Conservation (phyloP, 23 tunicate genomes). For the Diplosoma virens region DNA sequence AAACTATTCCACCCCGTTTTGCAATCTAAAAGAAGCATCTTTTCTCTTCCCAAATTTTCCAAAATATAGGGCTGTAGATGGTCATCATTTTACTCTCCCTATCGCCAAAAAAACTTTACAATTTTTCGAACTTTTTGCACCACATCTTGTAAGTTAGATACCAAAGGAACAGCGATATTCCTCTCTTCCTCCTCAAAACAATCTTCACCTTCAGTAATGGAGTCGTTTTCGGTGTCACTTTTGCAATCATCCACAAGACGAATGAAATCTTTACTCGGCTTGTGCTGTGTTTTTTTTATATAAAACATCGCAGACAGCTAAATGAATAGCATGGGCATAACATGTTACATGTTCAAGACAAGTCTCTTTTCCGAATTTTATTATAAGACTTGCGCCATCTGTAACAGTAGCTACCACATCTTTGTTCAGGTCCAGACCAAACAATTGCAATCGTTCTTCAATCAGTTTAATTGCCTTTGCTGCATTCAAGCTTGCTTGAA, state of each 20-base stretch:
- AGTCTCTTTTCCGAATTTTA: background rate
- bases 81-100: background rate
- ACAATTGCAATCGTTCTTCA: background rate
- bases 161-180: background rate
- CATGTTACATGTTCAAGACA: constrained; percentile 1
- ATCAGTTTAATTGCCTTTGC: background rate
- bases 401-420: constrained; percentile 12
- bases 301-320: constrained; percentile 15
- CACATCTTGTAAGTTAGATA: background rate
- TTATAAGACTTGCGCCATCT: constrained; percentile 1
- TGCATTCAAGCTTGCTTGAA: too few relatives aligned
- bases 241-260: background rate
- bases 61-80: background rate
- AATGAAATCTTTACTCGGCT: background rate
- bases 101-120: background rate
- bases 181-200: background rate
- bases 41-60: constrained; percentile 1
- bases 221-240: background rate
- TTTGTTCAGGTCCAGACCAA: constrained; percentile 13
- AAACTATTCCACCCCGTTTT: background rate
- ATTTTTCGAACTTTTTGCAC: background rate
- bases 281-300: background rate
- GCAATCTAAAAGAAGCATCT: constrained; percentile 4
- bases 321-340: constrained; percentile 20
- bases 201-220: too few relatives aligned